Evolutionary conservation across 2,888 invertebrate genomes (phyloP), one percentile per base, ranked within the genome.

Genomic region (Andrena bicolor): DNA sequence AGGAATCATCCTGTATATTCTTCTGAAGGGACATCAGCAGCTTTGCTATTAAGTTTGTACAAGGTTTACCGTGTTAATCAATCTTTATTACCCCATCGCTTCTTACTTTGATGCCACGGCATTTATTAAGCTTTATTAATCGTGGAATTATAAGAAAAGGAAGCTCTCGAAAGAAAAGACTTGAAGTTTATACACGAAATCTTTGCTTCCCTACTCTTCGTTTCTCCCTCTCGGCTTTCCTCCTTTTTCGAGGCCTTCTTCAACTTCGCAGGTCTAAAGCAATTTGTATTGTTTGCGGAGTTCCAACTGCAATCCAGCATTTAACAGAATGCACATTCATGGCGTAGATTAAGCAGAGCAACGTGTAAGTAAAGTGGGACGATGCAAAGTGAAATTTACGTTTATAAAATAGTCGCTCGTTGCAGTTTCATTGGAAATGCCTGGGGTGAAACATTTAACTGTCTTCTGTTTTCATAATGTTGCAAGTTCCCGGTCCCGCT

Each of bases 361-460:
- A 61, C 61, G 8, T 16, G 30, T 16, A 32, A 61, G 30, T 32
- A 32, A 61, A 61, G 30, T 7, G 7, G 16, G 8, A 8, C 30
- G 32, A 35, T 32, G 56, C 32, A 53, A 32, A 68, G 53, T 32
- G 20, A 68, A 68, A 53, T 35, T 7, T 16, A n/a, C 20, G 23
- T 10, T 32, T 20, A 35, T 32, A 53, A 53, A 41, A 56, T 56
- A 35, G 35, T 3, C n/a, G 30, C 13, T 60, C n/a, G 13, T 48
- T 28, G 48, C 6, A 20, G 20, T 61, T 61, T 23, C 61, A 71
- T 48, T 60, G 48, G 20, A 7, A 20, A 30, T 28, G 16, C 4
- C 20, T 32, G 13, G 23, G 5, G 23, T 2, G 56, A 32, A 69
- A 69, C 56, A 23, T 58, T 58, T n/a, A 20, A 30, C 30, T 53